These are phyloP conservation scores for Accipiter cooperii DNA, from an alignment of 2,113 vertebrate genomes.

Conservation along the genomic window DNA sequence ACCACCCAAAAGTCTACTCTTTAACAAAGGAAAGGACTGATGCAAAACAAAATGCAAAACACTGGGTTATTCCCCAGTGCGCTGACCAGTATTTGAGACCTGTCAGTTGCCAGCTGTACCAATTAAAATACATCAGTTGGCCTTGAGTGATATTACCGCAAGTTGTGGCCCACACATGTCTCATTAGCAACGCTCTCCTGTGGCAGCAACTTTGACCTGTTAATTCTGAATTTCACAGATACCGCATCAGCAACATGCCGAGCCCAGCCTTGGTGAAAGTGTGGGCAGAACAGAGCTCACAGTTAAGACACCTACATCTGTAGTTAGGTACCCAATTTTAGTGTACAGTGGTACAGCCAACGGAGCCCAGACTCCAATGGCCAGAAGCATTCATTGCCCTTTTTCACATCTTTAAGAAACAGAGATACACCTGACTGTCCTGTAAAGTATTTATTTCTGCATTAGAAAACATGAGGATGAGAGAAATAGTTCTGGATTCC, in stretches of 20 bases:
- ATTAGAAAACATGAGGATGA: neutral
- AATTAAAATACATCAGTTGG: constrained; percentile 9
- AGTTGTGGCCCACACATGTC: neutral
- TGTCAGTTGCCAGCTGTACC: neutral
- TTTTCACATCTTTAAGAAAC: neutral
- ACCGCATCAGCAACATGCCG: neutral
- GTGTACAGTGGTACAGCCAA: neutral
- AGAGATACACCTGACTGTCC: neutral
- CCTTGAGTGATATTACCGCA: neutral
- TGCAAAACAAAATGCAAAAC: neutral
- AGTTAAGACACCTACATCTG: neutral
- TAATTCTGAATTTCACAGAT: neutral
- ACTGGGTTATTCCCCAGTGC: neutral
- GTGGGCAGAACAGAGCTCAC: neutral
- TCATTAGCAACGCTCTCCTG: neutral
- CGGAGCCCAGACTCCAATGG: neutral
- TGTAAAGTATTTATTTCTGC: neutral
- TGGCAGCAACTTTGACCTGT: neutral
- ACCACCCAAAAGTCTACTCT: neutral
- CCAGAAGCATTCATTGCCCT: neutral
- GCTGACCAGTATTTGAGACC: neutral
- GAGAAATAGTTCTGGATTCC: neutral
- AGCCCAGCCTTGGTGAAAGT: neutral
- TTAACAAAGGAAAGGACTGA: neutral
- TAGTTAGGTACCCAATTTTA: neutral